phyloP scores from a whole-genome alignment of 1,140 invertebrate species.

The Papilio glaucus region DNA sequence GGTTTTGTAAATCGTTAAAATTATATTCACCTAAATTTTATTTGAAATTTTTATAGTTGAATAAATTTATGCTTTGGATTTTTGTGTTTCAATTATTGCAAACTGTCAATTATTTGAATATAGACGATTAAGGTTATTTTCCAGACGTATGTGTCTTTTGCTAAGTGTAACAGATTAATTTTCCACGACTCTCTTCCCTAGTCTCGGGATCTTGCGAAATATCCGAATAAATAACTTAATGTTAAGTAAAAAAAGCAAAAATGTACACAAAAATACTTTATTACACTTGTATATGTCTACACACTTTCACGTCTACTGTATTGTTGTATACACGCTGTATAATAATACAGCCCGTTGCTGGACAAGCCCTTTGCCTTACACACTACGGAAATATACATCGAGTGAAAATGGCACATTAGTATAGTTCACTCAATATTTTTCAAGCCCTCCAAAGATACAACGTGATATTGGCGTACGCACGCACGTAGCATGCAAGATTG shows the following conservation, averaged over 20 bases:
- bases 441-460: not conserved
- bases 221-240: no score
- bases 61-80: conserved; percentile 16
- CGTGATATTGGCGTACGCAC: not conserved
- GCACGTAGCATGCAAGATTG: not conserved
- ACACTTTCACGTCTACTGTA: conserved; percentile 35
- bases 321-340: conserved; percentile 34
- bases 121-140: no score
- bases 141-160: no score
- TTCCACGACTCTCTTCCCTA: no score
- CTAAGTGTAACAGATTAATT: no score
- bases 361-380: not conserved
- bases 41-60: not conserved
- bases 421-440: not conserved
- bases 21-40: not conserved
- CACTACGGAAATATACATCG: not conserved
- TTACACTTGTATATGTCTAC: conserved; percentile 35
- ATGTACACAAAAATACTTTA: conserved; percentile 35
- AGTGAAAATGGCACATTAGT: conserved; percentile 21
- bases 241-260: not conserved
- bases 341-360: not conserved
- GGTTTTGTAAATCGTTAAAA: not conserved
- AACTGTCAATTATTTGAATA: no score
- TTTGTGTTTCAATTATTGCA: not conserved
- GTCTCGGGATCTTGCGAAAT: no score